A percentile compares a stretch with the other conserved stretches of the same genome.
Evolutionary conservation across 1,140 invertebrate genomes (phyloP).

Genomic region (Holcopasites calliopsidis): DNA sequence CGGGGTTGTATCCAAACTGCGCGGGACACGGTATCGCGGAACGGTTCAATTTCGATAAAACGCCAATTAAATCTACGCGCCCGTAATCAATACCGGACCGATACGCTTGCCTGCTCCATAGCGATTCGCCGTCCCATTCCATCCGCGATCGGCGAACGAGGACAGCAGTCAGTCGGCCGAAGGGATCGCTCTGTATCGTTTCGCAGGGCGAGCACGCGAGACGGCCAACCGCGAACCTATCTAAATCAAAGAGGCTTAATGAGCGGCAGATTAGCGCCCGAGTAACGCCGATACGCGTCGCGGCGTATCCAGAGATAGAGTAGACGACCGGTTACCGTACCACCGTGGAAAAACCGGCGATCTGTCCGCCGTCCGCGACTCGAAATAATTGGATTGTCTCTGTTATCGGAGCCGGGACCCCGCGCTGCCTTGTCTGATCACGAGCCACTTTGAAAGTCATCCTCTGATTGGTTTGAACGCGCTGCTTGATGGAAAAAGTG

Average conservation of each 20-base stretch:
- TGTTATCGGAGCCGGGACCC: not conserved
- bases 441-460: not conserved
- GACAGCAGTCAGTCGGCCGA: too few species aligned
- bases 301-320: conserved; percentile 21
- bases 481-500: not conserved
- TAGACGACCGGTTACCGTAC: conserved; percentile 1
- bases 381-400: conserved; percentile 54
- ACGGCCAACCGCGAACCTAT: conserved; percentile 2
- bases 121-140: conserved; percentile 14
- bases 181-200: conserved; percentile 34
- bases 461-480: not conserved
- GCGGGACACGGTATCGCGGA: conserved; percentile 13
- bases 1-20: conserved; percentile 17
- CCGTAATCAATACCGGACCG: conserved; percentile 39
- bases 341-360: conserved; percentile 22
- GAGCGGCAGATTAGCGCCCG: conserved; percentile 56
- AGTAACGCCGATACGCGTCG: conserved; percentile 41
- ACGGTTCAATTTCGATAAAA: conserved; percentile 62
- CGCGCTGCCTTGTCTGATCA: not conserved
- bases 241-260: conserved; percentile 55
- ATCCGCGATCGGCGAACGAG: not conserved
- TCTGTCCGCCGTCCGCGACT: conserved; percentile 1
- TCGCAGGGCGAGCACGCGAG: not conserved
- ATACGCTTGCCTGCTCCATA: conserved; percentile 8
- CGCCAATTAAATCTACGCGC: conserved; percentile 62